phyloP scores from a whole-genome alignment of 2,113 vertebrate genomes.

The Cervus canadensis region DNA sequence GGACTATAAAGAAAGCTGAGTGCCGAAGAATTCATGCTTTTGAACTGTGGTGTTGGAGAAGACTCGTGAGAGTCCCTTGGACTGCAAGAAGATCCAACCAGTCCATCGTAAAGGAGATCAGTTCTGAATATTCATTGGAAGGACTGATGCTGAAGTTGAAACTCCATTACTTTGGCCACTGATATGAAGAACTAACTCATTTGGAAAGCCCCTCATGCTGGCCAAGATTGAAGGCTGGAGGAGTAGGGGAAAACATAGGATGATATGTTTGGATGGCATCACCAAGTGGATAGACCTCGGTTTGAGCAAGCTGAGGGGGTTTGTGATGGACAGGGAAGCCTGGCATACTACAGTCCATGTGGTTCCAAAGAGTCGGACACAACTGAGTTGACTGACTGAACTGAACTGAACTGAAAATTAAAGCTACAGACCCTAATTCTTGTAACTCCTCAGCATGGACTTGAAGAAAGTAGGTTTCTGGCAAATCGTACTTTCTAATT shows the following conservation, averaged over 20 bases:
- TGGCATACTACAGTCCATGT: rapidly evolving
- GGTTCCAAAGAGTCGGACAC: neutral
- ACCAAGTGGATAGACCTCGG: neutral
- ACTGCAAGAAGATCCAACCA: neutral
- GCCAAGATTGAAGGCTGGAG: neutral
- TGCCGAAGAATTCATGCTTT: neutral
- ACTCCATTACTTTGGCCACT: neutral
- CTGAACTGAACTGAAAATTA: neutral
- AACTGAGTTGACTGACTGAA: neutral
- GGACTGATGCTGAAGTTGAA: neutral
- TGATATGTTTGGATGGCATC: neutral
- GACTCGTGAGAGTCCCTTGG: neutral
- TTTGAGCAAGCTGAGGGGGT: neutral
- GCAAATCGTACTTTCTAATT: neutral
- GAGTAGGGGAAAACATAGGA: neutral
- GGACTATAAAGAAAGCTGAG: neutral
- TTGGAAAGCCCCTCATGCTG: neutral
- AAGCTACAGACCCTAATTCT: neutral
- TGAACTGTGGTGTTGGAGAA: neutral
- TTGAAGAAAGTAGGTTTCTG: neutral
- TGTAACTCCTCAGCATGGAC: neutral
- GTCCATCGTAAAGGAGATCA: neutral
- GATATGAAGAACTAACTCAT: neutral
- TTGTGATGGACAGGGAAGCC: neutral
- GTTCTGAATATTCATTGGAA: neutral